Evolutionary conservation across 2,113 vertebrate species (phyloP).

Genomic region (Chloebia gouldiae): DNA sequence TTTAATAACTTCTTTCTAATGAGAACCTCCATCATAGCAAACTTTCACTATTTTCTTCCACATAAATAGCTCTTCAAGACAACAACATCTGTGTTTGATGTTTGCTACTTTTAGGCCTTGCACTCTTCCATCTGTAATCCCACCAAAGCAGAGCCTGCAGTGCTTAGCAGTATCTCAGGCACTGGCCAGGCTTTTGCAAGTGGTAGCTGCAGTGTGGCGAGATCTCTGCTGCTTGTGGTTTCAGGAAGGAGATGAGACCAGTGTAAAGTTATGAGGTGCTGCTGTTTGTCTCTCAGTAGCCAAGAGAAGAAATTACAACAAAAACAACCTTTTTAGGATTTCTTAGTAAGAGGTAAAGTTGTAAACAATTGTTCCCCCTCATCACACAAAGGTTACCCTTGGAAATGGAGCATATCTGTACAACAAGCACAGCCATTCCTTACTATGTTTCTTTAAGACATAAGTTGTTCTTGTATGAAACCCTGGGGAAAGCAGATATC

Average conservation of each 20-base stretch:
- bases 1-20: not conserved
- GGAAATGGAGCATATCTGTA: not conserved
- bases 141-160: not conserved
- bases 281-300: not conserved
- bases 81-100: not conserved
- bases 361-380: not conserved
- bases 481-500: not conserved
- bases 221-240: not conserved
- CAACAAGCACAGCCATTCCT: not conserved
- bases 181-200: not conserved
- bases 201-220: not conserved
- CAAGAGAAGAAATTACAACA: not conserved
- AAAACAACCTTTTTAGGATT: not conserved
- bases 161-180: not conserved
- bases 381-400: not conserved
- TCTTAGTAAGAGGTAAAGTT: not conserved
- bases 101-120: not conserved
- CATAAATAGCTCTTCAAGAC: not conserved
- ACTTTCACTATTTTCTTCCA: conserved; percentile 11
- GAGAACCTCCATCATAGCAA: not conserved
- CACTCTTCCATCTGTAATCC: not conserved
- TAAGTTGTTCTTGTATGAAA: not conserved
- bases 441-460: not conserved
- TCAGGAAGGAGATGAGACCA: not conserved
- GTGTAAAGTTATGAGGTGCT: not conserved